Base-by-base conservation (phyloP, 2,888 invertebrate species). In the Plusia festucae region DNA sequence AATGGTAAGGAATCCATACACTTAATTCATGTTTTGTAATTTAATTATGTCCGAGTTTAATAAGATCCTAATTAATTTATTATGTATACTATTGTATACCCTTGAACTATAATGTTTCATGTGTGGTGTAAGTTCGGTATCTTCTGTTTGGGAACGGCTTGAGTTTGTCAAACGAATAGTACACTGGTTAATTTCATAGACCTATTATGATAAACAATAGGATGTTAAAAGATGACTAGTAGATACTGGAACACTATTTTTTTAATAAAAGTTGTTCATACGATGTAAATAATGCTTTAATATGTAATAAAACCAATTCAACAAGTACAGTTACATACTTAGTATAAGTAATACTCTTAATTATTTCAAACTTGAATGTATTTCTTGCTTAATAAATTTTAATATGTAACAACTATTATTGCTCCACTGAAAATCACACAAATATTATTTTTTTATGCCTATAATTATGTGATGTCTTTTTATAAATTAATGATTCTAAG, bases 101-200 rank as follows among this genome's bases (percentile, higher is more conserved):
- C 46, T 49, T 49, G 46, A 49, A 18, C 18, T 20, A 49, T 49
- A 20, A 20, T 49, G n/a, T n/a, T 40, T 40, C 40, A n/a, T 40
- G n/a, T 6, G n/a, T 40, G 40, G 40, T n/a, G 5, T 40, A 5
- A n/a, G n/a, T 4, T n/a, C 13, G 4, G 0, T 34, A 0, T 8
- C 15, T n/a, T 40, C 40, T 7, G 40, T 40, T 15, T 13, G 4
- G n/a, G 40, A 6, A 40, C n/a, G 15, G n/a, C n/a, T 40, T n/a
- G n/a, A 4, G 5, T 15, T n/a, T 40, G n/a, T 40, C 40, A n/a
- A 40, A 40, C n/a, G n/a, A n/a, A 0, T 40, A 15, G 40, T 40
- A 34, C 13, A 34, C 15, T 3, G 34, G 0, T 34, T 34, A 34
- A 15, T 34, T 34, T 34, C 13, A 15, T 34, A 15, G 8, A 30